A percentile compares a stretch with the other conserved stretches of the same genome.
Conservation (phyloP, 1,140 invertebrate species). For the Drosophila littoralis region DNA sequence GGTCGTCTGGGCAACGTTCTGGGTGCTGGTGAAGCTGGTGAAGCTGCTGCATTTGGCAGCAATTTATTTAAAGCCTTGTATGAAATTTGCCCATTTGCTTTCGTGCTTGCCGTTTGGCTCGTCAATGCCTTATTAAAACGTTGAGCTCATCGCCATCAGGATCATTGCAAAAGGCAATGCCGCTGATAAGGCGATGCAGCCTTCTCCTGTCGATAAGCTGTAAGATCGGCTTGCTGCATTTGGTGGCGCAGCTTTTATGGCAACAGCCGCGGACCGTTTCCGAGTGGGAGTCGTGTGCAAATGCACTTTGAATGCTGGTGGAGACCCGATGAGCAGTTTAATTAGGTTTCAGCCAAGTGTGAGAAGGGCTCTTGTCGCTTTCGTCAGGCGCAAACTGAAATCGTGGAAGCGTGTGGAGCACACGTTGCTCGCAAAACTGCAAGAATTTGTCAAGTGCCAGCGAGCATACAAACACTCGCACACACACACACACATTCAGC, state of each 20-base stretch:
- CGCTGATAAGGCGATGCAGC: constrained; percentile 32
- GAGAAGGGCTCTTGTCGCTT: constrained; percentile 43
- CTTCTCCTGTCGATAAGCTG: constrained; percentile 17
- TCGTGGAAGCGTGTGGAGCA: constrained; percentile 54
- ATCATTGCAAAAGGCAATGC: constrained; percentile 31
- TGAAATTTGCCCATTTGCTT: constrained; percentile 44
- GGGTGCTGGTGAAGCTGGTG: constrained; percentile 2
- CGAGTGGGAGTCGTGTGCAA: constrained; percentile 10
- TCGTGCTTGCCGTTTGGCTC: neutral
- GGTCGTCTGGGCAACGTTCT: constrained; percentile 16
- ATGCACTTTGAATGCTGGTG: constrained; percentile 1
- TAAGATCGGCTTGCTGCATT: constrained; percentile 18
- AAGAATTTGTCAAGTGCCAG: constrained; percentile 77
- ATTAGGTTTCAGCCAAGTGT: constrained; percentile 48
- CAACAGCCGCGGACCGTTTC: neutral
- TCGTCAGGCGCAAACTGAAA: constrained; percentile 46
- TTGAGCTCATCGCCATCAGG: constrained; percentile 25
- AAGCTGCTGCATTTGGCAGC: constrained; percentile 44
- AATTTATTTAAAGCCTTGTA: constrained; percentile 66
- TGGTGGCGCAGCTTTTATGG: constrained; percentile 30
- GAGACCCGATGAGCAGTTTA: constrained; percentile 40
- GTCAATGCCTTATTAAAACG: constrained; percentile 48
- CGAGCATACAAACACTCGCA: constrained; percentile 34
- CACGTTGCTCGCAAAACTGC: constrained; percentile 70
- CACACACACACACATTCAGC: constrained; percentile 29